Base-by-base conservation (phyloP, 2,797 vertebrate species). In the Tauraco hartlaubi region DNA sequence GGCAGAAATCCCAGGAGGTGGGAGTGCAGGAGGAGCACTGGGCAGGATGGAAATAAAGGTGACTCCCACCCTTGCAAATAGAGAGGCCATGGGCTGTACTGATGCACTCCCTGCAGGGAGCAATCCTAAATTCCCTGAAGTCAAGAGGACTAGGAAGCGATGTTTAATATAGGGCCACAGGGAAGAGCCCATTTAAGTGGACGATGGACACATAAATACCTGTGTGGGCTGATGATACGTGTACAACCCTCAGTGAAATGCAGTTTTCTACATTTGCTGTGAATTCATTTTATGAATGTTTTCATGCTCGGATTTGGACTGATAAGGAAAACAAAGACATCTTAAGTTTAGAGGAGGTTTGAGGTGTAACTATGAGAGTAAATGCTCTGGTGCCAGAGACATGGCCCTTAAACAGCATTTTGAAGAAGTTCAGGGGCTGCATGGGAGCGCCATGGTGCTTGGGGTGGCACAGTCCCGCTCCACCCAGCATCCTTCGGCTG, bases 1-100 rank as follows among this genome's bases (percentile, higher is more conserved):
- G 48, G 43, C 41, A 46, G 75, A 39, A 33, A 18, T 58, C 25
- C 31, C 56, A 23, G 84, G 74, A 66, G n/a, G 3, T 1, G 23
- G 33, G 29, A 41, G 14, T 5, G 52, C 35, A 23, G 75, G 31
- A 56, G 39, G 20, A 78, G 43, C 44, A 18, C 14, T 1, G 2
- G 44, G 23, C 58, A 67, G 71, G 26, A 6, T 0, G 0, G 43
- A 66, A 62, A n/a, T 0, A 25, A 43, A 51, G 73, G 28, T 61
- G 37, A n/a, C n/a, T 23, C 35, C 15, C 52, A 37, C 29, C 43
- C 31, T 26, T 25, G 15, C 21, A 52, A 13, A 5, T 0, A 28
- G 25, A 25, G 35, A 37, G 41, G 28, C 63, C 4, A 0, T 14
- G 51, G 25, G 59, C 22, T 55, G 33, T 31, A 22, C 15, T 2